A percentile compares a stretch with the other conserved stretches of the same genome.
Evolutionary conservation across 2,888 invertebrate species (phyloP).

Genomic region (Gandaritis pyraliata): DNA sequence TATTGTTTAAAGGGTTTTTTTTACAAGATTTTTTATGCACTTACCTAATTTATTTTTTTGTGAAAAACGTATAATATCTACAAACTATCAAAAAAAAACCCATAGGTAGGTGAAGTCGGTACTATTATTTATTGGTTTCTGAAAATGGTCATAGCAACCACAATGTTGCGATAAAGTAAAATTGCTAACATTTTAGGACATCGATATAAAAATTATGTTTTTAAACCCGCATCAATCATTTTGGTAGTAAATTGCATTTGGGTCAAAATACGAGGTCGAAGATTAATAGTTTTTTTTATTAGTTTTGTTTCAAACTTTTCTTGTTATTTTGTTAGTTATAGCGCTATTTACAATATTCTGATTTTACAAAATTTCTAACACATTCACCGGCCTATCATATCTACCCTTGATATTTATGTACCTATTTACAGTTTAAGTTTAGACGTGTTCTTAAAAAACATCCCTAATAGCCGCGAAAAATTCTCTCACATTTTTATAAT

Average conservation of each 20-base stretch:
- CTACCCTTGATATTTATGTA: too few species aligned
- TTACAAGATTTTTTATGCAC: too few species aligned
- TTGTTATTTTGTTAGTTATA: background rate
- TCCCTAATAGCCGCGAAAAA: constrained; percentile 12
- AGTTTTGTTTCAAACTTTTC: background rate
- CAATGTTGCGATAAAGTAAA: too few species aligned
- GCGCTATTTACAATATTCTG: background rate
- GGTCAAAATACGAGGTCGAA: constrained; percentile 7
- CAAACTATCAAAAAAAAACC: too few species aligned
- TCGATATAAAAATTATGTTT: constrained; percentile 6
- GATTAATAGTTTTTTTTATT: constrained; percentile 6
- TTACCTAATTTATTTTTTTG: too few species aligned
- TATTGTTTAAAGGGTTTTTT: too few species aligned
- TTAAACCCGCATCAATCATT: constrained; percentile 20
- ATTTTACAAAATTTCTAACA: too few species aligned
- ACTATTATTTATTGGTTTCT: background rate
- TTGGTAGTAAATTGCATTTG: constrained; percentile 13
- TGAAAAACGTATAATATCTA: too few species aligned
- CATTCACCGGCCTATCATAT: too few species aligned
- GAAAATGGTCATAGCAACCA: too few species aligned
- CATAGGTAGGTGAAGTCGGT: too few species aligned
- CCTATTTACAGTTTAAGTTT: too few species aligned
- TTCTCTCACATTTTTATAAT: constrained; percentile 19
- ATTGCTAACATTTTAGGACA: background rate
- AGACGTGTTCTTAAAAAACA: constrained; percentile 2